These are phyloP conservation scores for Neomonachus schauinslandi DNA, from an alignment of 2,113 vertebrate species.

Conservation along the genomic window DNA sequence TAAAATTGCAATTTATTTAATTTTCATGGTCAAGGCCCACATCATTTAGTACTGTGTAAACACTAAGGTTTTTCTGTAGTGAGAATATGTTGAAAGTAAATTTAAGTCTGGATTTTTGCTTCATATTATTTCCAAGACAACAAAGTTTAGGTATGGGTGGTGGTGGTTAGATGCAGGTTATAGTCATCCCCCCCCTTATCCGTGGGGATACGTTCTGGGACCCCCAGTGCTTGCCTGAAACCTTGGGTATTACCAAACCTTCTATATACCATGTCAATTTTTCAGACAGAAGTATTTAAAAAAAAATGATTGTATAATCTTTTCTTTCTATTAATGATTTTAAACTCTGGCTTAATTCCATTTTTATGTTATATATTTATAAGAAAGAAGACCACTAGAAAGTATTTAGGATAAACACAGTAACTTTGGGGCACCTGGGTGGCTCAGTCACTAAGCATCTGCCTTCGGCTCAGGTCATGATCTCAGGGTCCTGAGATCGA, in stretches of 20 bases:
- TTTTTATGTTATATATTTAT: background rate
- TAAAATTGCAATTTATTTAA: background rate
- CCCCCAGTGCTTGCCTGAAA: background rate
- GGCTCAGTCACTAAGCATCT: too few relatives aligned
- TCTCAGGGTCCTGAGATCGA: too few relatives aligned
- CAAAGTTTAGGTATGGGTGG: background rate
- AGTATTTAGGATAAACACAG: background rate
- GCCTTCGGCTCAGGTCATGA: too few relatives aligned
- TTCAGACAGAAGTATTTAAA: too few relatives aligned
- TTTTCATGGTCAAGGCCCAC: background rate
- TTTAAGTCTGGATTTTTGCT: background rate
- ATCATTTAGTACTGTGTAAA: background rate
- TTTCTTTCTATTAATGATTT: too few relatives aligned
- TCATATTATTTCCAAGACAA: background rate
- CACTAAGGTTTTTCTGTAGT: background rate
- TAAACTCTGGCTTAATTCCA: background rate
- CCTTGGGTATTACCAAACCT: background rate
- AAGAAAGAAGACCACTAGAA: background rate
- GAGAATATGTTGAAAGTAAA: background rate
- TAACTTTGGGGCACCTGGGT: background rate
- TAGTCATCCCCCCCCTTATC: too few relatives aligned
- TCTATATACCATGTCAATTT: background rate
- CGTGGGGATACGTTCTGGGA: background rate
- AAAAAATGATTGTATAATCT: too few relatives aligned
- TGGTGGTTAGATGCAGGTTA: background rate